Percentiles rank a stretch among this genome's conserved stretches.
Conservation (phyloP, 2,113 vertebrate genomes). For the Silurus glanis region DNA sequence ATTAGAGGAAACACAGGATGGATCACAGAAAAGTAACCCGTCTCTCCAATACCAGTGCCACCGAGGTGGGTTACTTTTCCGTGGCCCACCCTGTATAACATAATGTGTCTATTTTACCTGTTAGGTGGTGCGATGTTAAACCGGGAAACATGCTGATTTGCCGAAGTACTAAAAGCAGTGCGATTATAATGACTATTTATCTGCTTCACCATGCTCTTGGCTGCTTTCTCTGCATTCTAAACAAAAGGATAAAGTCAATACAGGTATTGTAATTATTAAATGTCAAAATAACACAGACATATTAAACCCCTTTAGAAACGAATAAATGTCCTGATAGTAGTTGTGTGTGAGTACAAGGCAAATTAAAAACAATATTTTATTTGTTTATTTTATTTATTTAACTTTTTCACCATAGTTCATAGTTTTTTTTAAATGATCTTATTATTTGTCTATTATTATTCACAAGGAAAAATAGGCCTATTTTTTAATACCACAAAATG, state of each 20-base stretch:
- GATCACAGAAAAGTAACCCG: too few species aligned
- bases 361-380: background rate
- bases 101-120: constrained; percentile 53
- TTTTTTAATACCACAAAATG: background rate
- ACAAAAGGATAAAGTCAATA: background rate
- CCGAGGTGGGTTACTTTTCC: too few species aligned
- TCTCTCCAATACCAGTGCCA: too few species aligned
- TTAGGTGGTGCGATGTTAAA: constrained; percentile 38
- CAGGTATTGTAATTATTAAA: background rate
- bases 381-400: background rate
- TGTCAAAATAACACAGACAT: background rate
- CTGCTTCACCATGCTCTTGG: constrained; percentile 42
- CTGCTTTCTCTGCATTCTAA: background rate
- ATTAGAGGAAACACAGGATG: background rate
- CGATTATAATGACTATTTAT: constrained; percentile 67
- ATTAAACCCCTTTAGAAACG: background rate
- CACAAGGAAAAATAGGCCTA: background rate
- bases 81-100: background rate
- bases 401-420: background rate
- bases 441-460: background rate
- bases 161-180: constrained; percentile 23
- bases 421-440: background rate
- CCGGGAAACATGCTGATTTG: constrained; percentile 24
- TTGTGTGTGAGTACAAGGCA: background rate
- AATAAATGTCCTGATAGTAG: background rate